Conservation (phyloP, 1,140 invertebrate genomes). For the Zaprionus ornatus region DNA sequence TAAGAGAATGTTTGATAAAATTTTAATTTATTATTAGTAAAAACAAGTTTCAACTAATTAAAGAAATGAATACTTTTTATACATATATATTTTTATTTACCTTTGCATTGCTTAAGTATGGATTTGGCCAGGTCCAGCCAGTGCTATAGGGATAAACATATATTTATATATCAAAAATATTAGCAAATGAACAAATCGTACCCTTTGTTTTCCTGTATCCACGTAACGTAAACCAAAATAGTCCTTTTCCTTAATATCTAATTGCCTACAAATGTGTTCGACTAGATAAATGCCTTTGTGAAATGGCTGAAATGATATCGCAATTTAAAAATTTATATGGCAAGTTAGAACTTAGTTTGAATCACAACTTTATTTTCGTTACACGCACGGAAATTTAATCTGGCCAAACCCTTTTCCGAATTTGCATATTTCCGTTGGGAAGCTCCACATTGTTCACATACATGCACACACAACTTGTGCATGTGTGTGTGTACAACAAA, state of each 20-base stretch:
- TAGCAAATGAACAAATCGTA: constrained; percentile 84
- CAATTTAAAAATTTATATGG: too few species aligned
- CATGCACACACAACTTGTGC: neutral
- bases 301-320: constrained; percentile 89
- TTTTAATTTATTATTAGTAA: neutral
- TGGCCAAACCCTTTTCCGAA: neutral
- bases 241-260: constrained; percentile 97
- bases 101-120: constrained; percentile 97
- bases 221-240: constrained; percentile 98
- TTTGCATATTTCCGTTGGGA: constrained; percentile 1
- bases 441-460: constrained; percentile 1
- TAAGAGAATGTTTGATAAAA: constrained; percentile 70
- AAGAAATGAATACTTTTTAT: too few species aligned
- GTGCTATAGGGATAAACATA: constrained; percentile 88
- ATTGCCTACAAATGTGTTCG: constrained; percentile 96
- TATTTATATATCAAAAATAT: neutral
- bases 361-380: neutral
- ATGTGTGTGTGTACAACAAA: neutral
- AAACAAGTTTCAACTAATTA: neutral
- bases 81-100: constrained; percentile 84
- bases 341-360: neutral
- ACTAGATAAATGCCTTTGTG: constrained; percentile 96
- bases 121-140: constrained; percentile 98
- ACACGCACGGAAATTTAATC: neutral
- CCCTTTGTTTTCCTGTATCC: constrained; percentile 95